Percentiles rank a stretch among this genome's conserved stretches.
These are phyloP conservation scores for Melanotaenia parkinsoni DNA, from an alignment of 2,797 vertebrate species.

Conservation along the genomic window DNA sequence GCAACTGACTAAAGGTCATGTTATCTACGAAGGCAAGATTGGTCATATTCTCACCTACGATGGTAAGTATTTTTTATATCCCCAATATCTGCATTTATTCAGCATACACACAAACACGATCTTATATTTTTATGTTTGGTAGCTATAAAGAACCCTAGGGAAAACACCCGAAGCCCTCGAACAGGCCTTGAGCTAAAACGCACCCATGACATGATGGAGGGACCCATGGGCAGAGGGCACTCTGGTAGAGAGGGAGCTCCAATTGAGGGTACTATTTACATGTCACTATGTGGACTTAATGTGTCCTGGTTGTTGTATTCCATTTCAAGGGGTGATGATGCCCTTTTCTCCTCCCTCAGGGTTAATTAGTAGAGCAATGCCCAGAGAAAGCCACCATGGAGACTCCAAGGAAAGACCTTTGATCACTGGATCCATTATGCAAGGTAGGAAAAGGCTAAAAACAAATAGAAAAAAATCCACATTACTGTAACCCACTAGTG, in stretches of 20 bases:
- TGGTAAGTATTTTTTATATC: conserved; percentile 41
- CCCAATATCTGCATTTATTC: background rate
- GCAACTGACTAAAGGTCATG: conserved; percentile 91
- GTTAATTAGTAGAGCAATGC: conserved; percentile 93
- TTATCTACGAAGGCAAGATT: conserved; percentile 97
- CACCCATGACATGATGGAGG: conserved; percentile 95
- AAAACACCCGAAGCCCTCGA: conserved; percentile 95
- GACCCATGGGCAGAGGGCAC: conserved; percentile 88
- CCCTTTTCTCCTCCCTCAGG: conserved; percentile 77
- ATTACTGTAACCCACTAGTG: background rate
- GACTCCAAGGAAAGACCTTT: conserved; percentile 93
- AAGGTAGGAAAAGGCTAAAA: conserved; percentile 82
- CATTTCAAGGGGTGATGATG: conserved; percentile 13
- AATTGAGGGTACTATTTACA: conserved; percentile 86
- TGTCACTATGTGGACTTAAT: background rate
- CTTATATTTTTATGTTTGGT: conserved; percentile 28
- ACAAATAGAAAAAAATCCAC: background rate
- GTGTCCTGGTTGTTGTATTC: conserved; percentile 6
- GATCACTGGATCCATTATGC: conserved; percentile 96
- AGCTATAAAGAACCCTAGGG: conserved; percentile 96
- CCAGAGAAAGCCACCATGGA: conserved; percentile 89
- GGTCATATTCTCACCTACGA: conserved; percentile 95
- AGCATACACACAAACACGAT: background rate
- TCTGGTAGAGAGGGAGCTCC: conserved; percentile 90
- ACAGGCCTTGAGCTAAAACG: conserved; percentile 93